Percentiles rank a stretch among this genome's conserved stretches.
phyloP scores from a whole-genome alignment of 2,113 vertebrate genomes.

The Gymnocephalus cernua region DNA sequence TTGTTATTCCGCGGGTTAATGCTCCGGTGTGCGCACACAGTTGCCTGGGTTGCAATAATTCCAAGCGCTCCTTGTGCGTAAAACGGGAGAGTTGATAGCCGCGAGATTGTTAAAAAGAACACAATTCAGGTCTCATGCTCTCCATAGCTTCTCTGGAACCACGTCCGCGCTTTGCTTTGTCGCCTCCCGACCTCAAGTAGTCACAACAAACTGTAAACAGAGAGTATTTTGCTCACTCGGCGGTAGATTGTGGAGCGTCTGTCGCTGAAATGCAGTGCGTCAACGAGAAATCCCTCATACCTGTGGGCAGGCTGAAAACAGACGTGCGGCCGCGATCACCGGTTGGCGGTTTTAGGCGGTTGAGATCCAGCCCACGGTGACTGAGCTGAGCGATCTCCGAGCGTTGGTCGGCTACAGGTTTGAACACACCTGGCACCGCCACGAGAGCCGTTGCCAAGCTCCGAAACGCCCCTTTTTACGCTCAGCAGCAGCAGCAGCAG shows the following conservation, averaged over 20 bases:
- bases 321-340: conserved; percentile 34
- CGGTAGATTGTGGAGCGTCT: conserved; percentile 15
- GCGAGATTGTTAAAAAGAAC: conserved; percentile 5
- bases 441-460: conserved; percentile 46
- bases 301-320: conserved; percentile 47
- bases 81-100: conserved; percentile 48
- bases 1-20: conserved; percentile 47
- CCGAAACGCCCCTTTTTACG: conserved; percentile 74
- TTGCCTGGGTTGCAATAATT: conserved; percentile 46
- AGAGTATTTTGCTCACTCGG: conserved; percentile 42
- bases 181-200: conserved; percentile 15
- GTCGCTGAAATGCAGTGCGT: conserved; percentile 54
- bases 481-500: conserved; percentile 26
- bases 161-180: not conserved
- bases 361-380: conserved; percentile 55
- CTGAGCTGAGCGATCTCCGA: conserved; percentile 43
- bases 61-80: conserved; percentile 69
- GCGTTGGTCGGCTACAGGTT: conserved; percentile 73
- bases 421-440: conserved; percentile 78
- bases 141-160: not conserved
- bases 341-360: conserved; percentile 20
- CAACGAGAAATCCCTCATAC: conserved; percentile 55
- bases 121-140: conserved; percentile 1
- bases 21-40: conserved; percentile 52
- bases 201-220: conserved; percentile 48